phyloP scores from a whole-genome alignment of 2,113 vertebrate species.

The Oenanthe melanoleuca region DNA sequence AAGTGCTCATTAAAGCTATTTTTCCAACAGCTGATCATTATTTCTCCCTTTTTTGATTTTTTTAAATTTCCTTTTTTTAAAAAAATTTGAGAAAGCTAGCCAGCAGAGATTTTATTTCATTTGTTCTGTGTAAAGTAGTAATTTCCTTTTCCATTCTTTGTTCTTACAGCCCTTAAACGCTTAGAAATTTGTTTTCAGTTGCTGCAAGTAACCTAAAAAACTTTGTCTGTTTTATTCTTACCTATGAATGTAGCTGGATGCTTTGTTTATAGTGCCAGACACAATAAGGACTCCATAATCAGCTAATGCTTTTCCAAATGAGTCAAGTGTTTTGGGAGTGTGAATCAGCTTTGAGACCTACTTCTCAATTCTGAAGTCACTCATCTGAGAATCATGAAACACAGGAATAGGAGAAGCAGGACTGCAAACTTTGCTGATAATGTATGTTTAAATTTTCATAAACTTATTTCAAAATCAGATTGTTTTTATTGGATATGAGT shows the following conservation, averaged over 20 bases:
- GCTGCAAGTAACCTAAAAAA: neutral
- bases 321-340: neutral
- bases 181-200: conserved; percentile 1
- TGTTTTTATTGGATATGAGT: neutral
- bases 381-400: neutral
- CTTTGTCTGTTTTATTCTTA: conserved; percentile 1
- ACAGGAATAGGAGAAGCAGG: neutral
- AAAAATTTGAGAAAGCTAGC: conserved; percentile 20
- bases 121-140: conserved; percentile 39
- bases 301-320: neutral
- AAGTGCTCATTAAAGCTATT: conserved; percentile 68
- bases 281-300: neutral
- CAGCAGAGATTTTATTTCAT: conserved; percentile 42
- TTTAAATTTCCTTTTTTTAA: neutral
- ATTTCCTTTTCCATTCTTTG: conserved; percentile 27
- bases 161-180: neutral
- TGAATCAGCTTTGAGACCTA: neutral
- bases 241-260: neutral
- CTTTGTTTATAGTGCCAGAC: neutral
- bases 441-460: neutral
- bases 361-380: neutral
- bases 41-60: conserved; percentile 24
- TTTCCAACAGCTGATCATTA: conserved; percentile 66
- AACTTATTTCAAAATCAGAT: neutral
- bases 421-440: neutral